phyloP scores from a whole-genome alignment of 2,113 vertebrate genomes.

The Toxostoma redivivum region DNA sequence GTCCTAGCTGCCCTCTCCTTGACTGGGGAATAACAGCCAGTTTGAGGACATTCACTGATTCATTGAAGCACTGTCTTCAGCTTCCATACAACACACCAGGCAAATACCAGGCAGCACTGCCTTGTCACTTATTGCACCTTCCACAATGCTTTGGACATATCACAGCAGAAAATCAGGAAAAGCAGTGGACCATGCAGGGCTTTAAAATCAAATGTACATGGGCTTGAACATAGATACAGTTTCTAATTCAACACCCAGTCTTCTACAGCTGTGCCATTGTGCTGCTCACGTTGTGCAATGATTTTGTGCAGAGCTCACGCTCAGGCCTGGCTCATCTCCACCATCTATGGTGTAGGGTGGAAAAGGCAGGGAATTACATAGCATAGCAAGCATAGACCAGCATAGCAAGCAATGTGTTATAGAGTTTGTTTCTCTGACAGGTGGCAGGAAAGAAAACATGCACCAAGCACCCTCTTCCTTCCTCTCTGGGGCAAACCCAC shows the following conservation, averaged over 20 bases:
- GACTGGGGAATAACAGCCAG: neutral
- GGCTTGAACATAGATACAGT: neutral
- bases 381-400: neutral
- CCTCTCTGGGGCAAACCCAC: rapidly evolving
- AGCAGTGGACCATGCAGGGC: rapidly evolving
- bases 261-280: neutral
- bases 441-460: neutral
- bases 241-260: neutral
- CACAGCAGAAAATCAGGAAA: neutral
- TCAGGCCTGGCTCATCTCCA: neutral
- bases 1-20: neutral
- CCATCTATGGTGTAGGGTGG: neutral
- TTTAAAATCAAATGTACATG: neutral
- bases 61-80: neutral
- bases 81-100: neutral
- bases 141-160: neutral
- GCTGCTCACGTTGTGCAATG: neutral
- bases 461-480: neutral
- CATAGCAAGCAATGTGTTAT: rapidly evolving
- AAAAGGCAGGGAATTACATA: neutral
- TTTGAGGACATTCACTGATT: neutral
- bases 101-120: rapidly evolving
- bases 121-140: rapidly evolving
- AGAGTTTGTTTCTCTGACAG: neutral
- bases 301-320: neutral